Base-by-base conservation (phyloP, 1,140 invertebrate species). In the Eueides isabella region DNA sequence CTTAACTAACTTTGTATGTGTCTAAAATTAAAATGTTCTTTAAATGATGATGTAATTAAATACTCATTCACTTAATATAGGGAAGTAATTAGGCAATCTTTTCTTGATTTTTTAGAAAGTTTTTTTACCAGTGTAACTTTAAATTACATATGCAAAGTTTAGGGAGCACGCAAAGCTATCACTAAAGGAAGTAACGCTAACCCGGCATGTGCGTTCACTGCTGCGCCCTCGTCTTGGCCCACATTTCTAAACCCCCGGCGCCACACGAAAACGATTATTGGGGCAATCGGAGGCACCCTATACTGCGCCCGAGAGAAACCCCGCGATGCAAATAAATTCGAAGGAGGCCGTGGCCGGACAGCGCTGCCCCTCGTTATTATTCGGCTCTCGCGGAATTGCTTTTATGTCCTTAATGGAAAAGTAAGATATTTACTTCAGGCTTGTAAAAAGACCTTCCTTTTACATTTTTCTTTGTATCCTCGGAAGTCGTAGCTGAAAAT, bases 331-430 rank as follows among this genome's bases (percentile, higher is more conserved):
- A 93, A 93, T 92, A 92, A 91, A 89, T 90, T 91, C 82, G 77
- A 76, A 85, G 79, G 80, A 89, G 83, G 82, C 86, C 85, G 80
- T 82, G 81, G 83, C 87, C 86, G 90, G 89, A 89, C 91, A 88
- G 75, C 84, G 85, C 85, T 91, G 90, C 83, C 89, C 91, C 85
- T 92, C 89, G 85, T 92, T 93, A 90, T 92, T 93, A 93, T 93
- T 91, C 90, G 86, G 81, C 85, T 91, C 90, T 92, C 88, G 89
- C 89, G 84, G 84, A 91, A 92, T 91, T 86, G 87, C 88, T 92
- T 92, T 93, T 92, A 92, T 93, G 84, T 85, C 85, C 86, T 88
- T 93, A 93, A 93, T 93, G 91, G 90, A 91, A 93, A 93, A 91
- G 88, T 85, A 85, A 88, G 90, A 91, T 91, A 92, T 92, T 93